These are phyloP conservation scores for Bicyclus anynana DNA, from an alignment of 1,140 invertebrate genomes.

Conservation along the genomic window DNA sequence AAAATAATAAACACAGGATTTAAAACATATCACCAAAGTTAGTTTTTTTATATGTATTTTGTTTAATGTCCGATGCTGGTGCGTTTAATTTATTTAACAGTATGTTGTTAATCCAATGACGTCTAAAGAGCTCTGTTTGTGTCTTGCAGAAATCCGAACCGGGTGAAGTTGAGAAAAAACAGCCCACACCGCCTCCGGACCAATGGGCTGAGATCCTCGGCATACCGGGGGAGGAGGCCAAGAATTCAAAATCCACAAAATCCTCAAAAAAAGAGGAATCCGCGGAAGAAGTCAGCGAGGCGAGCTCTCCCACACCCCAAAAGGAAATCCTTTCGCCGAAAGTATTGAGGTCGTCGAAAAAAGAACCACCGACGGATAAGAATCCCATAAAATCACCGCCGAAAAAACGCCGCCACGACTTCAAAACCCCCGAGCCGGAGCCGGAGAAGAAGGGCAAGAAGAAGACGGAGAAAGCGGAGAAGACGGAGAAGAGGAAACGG, in stretches of 20 bases:
- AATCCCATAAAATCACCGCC: conserved; percentile 51
- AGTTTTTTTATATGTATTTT: neutral
- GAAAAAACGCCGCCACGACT: conserved; percentile 54
- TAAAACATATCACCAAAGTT: too few species aligned
- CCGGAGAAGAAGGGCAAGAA: conserved; percentile 43
- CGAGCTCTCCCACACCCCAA: conserved; percentile 33
- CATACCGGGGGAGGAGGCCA: conserved; percentile 51
- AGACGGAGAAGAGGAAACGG: conserved; percentile 53
- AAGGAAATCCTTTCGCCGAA: conserved; percentile 48
- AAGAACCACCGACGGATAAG: conserved; percentile 42
- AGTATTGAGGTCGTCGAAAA: conserved; percentile 55
- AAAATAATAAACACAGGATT: too few species aligned
- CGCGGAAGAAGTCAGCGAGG: conserved; percentile 25
- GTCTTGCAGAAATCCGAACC: conserved; percentile 49
- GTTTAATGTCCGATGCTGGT: conserved; percentile 49
- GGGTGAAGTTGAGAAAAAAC: conserved; percentile 51
- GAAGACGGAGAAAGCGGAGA: conserved; percentile 39
- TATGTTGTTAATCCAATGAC: neutral
- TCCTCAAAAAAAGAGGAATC: conserved; percentile 22
- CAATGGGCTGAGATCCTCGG: conserved; percentile 71
- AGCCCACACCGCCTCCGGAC: conserved; percentile 63
- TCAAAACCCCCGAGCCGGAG: conserved; percentile 47
- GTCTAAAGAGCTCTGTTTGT: conserved; percentile 20
- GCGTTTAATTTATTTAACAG: conserved; percentile 27
- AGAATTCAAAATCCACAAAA: conserved; percentile 25